phyloP scores from a whole-genome alignment of 1,140 invertebrate species.

The Doryteuthis pealeii region DNA sequence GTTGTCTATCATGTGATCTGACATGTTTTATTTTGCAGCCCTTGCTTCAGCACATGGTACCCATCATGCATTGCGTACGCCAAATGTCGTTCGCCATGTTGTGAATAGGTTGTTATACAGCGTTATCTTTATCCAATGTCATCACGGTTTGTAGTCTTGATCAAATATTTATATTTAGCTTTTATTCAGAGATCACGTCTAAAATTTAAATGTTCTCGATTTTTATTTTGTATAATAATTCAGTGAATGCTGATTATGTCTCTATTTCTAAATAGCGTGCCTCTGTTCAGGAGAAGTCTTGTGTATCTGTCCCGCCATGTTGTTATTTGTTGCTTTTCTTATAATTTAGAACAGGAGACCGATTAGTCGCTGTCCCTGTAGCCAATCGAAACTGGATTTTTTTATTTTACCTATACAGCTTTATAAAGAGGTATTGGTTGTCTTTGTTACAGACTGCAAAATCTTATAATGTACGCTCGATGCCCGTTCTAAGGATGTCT shows the following conservation, averaged over 20 bases:
- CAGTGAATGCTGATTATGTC: not conserved
- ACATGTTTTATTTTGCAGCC: constrained; percentile 17
- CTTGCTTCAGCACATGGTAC: constrained; percentile 25
- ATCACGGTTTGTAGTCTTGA: constrained; percentile 36
- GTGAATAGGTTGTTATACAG: constrained; percentile 25
- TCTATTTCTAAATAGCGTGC: constrained; percentile 20
- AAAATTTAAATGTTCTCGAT: constrained; percentile 1
- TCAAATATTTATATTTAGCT: constrained; percentile 19
- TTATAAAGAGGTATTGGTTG: too few relatives aligned
- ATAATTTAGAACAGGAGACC: constrained; percentile 14
- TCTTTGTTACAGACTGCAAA: constrained; percentile 35
- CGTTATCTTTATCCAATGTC: constrained; percentile 40
- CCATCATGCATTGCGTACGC: constrained; percentile 32
- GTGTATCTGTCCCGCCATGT: constrained; percentile 38
- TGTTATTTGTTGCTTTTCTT: constrained; percentile 24
- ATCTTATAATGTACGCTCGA: constrained; percentile 44
- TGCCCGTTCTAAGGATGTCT: constrained; percentile 53
- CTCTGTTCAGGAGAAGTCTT: not conserved
- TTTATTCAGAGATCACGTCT: constrained; percentile 15
- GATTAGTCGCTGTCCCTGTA: too few relatives aligned
- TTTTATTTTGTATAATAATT: not conserved
- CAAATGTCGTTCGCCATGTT: constrained; percentile 34
- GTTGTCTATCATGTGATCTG: constrained; percentile 10
- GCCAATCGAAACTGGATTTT: too few relatives aligned
- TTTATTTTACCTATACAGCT: too few relatives aligned